phyloP scores from a whole-genome alignment of 2,113 vertebrate genomes.

The Nicator chloris region DNA sequence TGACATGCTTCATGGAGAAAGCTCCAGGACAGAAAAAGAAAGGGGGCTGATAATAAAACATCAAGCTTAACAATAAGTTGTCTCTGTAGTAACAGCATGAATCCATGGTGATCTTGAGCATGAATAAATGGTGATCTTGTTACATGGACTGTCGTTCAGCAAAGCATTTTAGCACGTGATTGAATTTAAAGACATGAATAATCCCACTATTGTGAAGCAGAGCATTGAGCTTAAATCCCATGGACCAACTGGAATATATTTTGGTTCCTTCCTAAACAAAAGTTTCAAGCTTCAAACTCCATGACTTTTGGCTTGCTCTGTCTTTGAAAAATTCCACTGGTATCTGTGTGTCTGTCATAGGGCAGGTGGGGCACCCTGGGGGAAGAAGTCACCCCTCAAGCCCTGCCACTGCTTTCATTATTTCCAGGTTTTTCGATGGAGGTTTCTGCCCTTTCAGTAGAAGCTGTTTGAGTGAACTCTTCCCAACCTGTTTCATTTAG shows the following conservation, averaged over 20 bases:
- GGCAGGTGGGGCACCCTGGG: neutral
- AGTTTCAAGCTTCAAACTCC: neutral
- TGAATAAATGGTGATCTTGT: neutral
- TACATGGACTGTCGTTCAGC: neutral
- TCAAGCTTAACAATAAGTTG: slow-evolving; percentile 4
- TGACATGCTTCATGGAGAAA: neutral
- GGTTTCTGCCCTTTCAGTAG: neutral
- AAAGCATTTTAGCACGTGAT: slow-evolving; percentile 29
- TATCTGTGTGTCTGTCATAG: neutral
- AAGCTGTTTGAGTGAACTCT: neutral
- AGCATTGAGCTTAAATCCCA: neutral
- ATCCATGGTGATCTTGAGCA: neutral
- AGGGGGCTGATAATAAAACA: neutral
- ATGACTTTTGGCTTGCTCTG: neutral
- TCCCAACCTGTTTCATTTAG: slow-evolving; percentile 12
- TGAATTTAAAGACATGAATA: slow-evolving; percentile 10
- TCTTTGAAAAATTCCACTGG: neutral
- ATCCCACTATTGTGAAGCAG: slow-evolving; percentile 5
- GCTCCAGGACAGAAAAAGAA: neutral
- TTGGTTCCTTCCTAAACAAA: neutral
- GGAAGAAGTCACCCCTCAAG: neutral
- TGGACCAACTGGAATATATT: neutral
- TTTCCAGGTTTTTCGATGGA: neutral
- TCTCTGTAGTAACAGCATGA: neutral
- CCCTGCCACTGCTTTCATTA: neutral